Base-by-base conservation (phyloP, 2,113 vertebrate genomes). In the Geothlypis trichas region DNA sequence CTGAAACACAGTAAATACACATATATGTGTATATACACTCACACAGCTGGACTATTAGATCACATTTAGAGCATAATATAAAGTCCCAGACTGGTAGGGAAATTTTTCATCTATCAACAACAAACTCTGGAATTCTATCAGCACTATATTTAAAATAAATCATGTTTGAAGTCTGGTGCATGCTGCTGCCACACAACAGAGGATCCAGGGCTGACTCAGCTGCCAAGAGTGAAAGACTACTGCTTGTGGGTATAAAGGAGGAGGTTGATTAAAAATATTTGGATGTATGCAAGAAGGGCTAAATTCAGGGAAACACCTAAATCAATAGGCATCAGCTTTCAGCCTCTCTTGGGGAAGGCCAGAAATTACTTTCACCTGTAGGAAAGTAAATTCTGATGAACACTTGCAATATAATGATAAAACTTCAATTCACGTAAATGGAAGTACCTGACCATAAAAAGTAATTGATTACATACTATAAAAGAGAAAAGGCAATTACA, bases 401-500 rank as follows among this genome's bases (percentile, higher is more conserved):
- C 26, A 84, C 33, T 86, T 76, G 49, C 26, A 92, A 84, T 82
- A 81, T 39, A 83, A 83, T 63, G 59, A 76, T 85, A 93, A 95
- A 92, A 90, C 44, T 89, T 91, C 74, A 77, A 72, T 94, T 95
- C 83, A 62, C 52, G 84, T 88, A 94, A 94, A 84, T 75, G 44
- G 72, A 94, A 87, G 76, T 59, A 93, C 58, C 41, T 75, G 44
- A 84, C 73, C 61, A 93, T 90, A 93, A 96, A 90, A 94, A 86
- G 73, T 87, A 90, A 96, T 95, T 90, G 86, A 92, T 93, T 90
- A 46, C 22, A 20, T 49, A 37, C 57, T 68, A 20, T 89, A 86
- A 95, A 89, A 90, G 42, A 91, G 44, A 93, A 94, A 94, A 94
- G 57, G 73, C 76, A 88, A 93, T 95, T 93, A 94, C 69, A 89